Base-by-base conservation (phyloP, 1,140 invertebrate species). In the Heterodera carotae region DNA sequence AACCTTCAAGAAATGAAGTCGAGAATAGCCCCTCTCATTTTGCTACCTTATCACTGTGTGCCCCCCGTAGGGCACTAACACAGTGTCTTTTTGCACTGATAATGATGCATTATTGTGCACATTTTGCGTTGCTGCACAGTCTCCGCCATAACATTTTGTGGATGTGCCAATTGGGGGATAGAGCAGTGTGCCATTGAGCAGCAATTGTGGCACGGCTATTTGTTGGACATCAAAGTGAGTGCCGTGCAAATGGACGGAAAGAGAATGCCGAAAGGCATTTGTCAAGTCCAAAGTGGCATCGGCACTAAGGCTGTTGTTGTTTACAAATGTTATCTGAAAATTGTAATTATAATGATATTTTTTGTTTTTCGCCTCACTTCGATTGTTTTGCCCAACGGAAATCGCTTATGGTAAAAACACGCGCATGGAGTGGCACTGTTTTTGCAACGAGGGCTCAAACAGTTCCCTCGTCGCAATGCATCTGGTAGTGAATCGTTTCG, bases 221-320 rank as follows among this genome's bases (percentile, higher is more conserved):
- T 66, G 29, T 12, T 15, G 29, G 33, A 34, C 33, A 18, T 66
- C 10, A 22, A 66, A 66, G 29, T 22, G 27, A 31, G 22, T 22
- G 62, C 62, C 62, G 33, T 66, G 62, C 62, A 66, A 31, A 29
- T 66, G 62, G 62, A 66, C 33, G 25, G 62, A 66, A 27, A 66
- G 15, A 10, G 62, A 66, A 34, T 22, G 62, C 6, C 62, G 62
- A 27, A 66, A 29, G 62, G 25, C 29, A 66, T 66, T 66, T 1
- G 62, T 12, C 15, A n/a, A 4, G 25, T 4, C 27, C 6, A 66
- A 34, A 66, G 25, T 31, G 12, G 62, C 62, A 34, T 22, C 62
- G 6, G 6, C 62, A 18, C 4, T 27, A 22, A 10, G 7, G 27
- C 25, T 34, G 22, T 31, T 31, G 27, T 66, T 66, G 62, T 66